These are phyloP conservation scores for Echinometra lucunter DNA, from an alignment of 53 echinoderm and acorn worm genomes.

Conservation along the genomic window DNA sequence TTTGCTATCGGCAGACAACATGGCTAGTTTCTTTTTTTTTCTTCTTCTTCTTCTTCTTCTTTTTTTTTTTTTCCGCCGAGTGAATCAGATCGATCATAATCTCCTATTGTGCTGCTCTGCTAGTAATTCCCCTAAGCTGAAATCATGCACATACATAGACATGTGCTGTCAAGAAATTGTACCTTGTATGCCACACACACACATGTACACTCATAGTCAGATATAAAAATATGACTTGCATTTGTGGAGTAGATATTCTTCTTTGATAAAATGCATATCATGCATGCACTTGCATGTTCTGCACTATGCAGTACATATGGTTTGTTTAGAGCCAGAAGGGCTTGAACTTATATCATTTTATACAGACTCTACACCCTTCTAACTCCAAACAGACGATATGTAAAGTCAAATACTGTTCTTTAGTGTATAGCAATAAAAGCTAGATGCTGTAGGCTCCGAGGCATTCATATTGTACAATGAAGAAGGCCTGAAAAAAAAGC, in stretches of 20 bases:
- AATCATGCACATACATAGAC: background rate
- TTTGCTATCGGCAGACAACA: background rate
- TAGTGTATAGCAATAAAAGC: too few species aligned
- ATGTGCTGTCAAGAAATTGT: background rate
- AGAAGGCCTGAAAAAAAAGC: too few species aligned
- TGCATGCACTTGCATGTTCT: too few species aligned
- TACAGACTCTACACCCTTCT: too few species aligned
- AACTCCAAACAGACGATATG: too few species aligned
- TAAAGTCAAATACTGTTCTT: too few species aligned
- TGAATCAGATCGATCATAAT: background rate
- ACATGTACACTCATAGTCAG: background rate
- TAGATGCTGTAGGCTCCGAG: too few species aligned
- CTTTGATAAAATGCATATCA: background rate
- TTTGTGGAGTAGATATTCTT: background rate
- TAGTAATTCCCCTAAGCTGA: background rate
- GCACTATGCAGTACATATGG: too few species aligned
- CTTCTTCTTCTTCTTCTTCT: background rate
- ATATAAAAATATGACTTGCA: background rate
- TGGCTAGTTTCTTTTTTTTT: too few species aligned
- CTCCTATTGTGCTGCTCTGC: background rate
- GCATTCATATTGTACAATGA: too few species aligned
- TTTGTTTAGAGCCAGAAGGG: too few species aligned
- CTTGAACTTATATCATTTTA: too few species aligned
- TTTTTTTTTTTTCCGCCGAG: background rate
- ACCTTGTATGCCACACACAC: background rate